These are phyloP conservation scores for Danio albolineatus DNA, from an alignment of 2,797 vertebrate genomes.

Conservation along the genomic window DNA sequence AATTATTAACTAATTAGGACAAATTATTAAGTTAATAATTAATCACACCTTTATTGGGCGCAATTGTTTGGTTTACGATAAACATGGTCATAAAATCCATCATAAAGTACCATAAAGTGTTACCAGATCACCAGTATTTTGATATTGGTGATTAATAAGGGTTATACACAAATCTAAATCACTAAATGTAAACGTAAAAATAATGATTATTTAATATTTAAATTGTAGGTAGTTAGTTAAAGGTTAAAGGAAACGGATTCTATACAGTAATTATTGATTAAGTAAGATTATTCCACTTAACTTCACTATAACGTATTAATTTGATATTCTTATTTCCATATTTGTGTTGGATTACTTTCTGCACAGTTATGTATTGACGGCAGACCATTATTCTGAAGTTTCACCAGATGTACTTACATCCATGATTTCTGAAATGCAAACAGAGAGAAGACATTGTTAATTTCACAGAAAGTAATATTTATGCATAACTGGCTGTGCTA, in stretches of 20 bases:
- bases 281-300: no score
- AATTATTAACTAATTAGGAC: neutral
- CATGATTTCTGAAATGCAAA: constrained; percentile 56
- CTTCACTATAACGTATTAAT: neutral
- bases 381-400: neutral
- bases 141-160: neutral
- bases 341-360: neutral
- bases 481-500: neutral
- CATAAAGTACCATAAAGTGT: neutral
- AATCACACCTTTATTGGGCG: neutral
- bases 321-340: neutral
- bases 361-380: neutral
- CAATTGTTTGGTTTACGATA: neutral
- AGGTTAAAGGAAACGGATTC: no score
- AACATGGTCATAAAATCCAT: neutral
- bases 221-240: no score
- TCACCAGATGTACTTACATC: constrained; percentile 53
- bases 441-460: constrained; percentile 36
- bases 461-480: neutral
- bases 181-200: no score
- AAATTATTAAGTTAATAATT: neutral
- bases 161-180: no score
- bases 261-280: no score
- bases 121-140: neutral
- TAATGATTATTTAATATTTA: no score